A percentile compares a stretch with the other conserved stretches of the same genome.
These are phyloP conservation scores for Catharus bicknelli DNA, from an alignment of 2,113 vertebrate genomes.

Conservation along the genomic window DNA sequence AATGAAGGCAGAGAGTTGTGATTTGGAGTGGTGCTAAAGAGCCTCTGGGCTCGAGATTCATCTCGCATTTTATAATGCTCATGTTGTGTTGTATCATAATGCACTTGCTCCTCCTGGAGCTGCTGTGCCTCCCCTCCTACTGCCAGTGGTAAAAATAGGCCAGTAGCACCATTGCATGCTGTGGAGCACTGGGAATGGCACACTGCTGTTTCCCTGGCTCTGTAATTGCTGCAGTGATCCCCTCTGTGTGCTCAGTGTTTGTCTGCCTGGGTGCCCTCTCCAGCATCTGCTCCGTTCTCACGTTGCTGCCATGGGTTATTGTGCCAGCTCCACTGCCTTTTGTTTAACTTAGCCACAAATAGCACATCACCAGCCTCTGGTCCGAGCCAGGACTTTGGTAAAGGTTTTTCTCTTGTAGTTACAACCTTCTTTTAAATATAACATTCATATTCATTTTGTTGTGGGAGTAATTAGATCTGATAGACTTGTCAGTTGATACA, in stretches of 20 bases:
- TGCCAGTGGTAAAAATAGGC: constrained; percentile 14
- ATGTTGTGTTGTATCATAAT: constrained; percentile 49
- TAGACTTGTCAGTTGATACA: neutral
- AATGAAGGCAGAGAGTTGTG: constrained; percentile 56
- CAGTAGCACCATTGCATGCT: constrained; percentile 4
- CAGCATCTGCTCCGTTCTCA: constrained; percentile 37
- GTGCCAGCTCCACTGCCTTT: constrained; percentile 13
- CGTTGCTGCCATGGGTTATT: neutral
- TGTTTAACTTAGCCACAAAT: neutral
- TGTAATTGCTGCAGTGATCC: constrained; percentile 5
- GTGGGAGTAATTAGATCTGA: neutral
- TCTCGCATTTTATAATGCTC: constrained; percentile 58
- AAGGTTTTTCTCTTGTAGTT: neutral
- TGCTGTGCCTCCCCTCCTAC: constrained; percentile 1
- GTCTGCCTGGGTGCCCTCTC: neutral
- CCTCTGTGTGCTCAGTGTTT: neutral
- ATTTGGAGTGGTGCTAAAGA: constrained; percentile 55
- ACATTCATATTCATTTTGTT: neutral
- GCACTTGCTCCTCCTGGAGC: constrained; percentile 43
- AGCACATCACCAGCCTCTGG: accelerated
- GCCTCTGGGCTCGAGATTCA: constrained; percentile 62
- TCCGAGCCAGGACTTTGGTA: neutral
- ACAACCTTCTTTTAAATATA: neutral
- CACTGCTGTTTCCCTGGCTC: neutral
- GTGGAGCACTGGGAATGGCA: neutral